Percentiles rank a stretch among this genome's conserved stretches.
Evolutionary conservation across 2,888 invertebrate species (phyloP).

Genomic region (Rhyacophila evoluta): DNA sequence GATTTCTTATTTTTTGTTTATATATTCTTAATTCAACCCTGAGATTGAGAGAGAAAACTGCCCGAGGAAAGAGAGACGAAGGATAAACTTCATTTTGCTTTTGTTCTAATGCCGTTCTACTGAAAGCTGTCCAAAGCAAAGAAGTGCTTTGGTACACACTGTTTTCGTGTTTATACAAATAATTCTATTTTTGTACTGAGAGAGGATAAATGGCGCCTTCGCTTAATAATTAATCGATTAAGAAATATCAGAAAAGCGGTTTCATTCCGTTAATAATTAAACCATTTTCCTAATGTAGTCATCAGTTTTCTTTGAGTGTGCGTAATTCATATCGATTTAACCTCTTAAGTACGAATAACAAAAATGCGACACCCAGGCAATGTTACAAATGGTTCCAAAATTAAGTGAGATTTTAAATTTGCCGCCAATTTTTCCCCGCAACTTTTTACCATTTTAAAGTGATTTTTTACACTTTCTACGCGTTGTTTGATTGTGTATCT

Average conservation of each 20-base stretch:
- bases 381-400: too few species aligned
- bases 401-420: too few species aligned
- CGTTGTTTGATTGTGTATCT: too few species aligned
- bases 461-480: too few species aligned
- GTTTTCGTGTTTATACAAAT: neutral
- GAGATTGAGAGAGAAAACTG: neutral
- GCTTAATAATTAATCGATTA: neutral
- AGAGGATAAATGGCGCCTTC: neutral
- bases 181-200: neutral
- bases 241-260: neutral
- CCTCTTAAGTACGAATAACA: too few species aligned
- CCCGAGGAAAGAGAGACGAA: neutral
- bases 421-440: too few species aligned
- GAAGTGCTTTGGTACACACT: neutral
- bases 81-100: conserved; percentile 4
- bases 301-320: too few species aligned
- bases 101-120: neutral
- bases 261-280: neutral
- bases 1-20: too few species aligned
- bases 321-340: too few species aligned
- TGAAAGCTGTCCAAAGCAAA: neutral
- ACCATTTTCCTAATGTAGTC: too few species aligned
- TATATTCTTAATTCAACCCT: neutral
- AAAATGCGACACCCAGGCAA: too few species aligned
- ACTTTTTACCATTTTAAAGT: too few species aligned